Evolutionary conservation across 2,888 invertebrate species (phyloP), one percentile per base, ranked within the genome.

Genomic region (Trypoxylon attenuatum): DNA sequence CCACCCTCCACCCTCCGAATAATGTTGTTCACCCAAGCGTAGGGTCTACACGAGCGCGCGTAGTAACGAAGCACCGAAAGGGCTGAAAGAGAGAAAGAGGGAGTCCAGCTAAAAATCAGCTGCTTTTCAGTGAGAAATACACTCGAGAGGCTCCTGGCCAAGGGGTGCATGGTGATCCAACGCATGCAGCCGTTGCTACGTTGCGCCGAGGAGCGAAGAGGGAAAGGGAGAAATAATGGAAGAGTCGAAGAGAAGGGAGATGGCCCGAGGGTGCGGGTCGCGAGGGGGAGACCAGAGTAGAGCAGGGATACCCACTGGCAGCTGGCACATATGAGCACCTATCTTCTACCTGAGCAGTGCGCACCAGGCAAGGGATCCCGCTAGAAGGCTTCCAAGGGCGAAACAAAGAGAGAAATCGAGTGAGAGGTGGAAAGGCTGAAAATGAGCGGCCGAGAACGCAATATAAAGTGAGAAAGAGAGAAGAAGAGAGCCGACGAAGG

Each of bases 151-250:
- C 54, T 64, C 43, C 51, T 56, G 52, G 73, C 63, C 22, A 42
- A 39, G 43, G 56, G 64, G 23, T 70, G 67, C 57, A 63, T 62
- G 55, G 56, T 61, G 76, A 69, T 69, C 63, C 49, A 60, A 47
- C 49, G 65, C 45, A 62, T 61, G 68, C 61, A 62, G 56, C 62
- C 65, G 76, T 65, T 70, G 25, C 4, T n/a, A 8, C 25, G 25
- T 25, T 10, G 8, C 10, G 8, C n/a, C 33, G 33, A 33, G 33
- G 55, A 62, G 60, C 56, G 51, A 39, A 58, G 47, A 56, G 53
- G 57, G 55, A 43, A 42, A 39, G 41, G 39, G 27, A 18, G 53
- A 54, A 59, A 52, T 49, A 51, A 46, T 5, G 50, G 33, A 39
- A 21, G 41, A 56, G 27, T n/a, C 29, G 22, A 4, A 27, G 33